These are phyloP conservation scores for Hippocampus guttulatus DNA, from an alignment of 2,113 vertebrate genomes.

Conservation along the genomic window DNA sequence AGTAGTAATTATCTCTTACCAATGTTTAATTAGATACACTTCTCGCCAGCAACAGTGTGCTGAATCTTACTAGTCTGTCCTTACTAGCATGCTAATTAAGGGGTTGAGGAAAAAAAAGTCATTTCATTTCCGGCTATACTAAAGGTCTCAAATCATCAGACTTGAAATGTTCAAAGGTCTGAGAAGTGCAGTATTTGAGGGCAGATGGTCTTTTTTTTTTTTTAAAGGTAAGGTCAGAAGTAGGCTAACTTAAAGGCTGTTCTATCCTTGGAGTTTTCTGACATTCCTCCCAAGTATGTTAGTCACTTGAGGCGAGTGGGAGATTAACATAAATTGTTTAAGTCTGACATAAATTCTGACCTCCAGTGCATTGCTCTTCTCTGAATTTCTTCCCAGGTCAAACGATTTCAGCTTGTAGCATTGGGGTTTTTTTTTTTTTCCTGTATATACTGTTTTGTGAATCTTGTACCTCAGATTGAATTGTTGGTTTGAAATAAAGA, in stretches of 20 bases:
- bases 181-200: conserved; percentile 41
- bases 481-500: conserved; percentile 71
- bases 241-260: conserved; percentile 19
- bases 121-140: conserved; percentile 44
- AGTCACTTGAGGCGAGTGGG: conserved; percentile 22
- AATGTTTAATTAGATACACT: conserved; percentile 60
- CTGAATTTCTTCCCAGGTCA: conserved; percentile 35
- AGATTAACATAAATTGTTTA: conserved; percentile 17
- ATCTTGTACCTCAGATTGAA: conserved; percentile 59
- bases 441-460: conserved; percentile 50
- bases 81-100: conserved; percentile 49
- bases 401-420: conserved; percentile 61
- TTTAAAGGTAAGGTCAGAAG: conserved; percentile 15
- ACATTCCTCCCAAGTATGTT: conserved; percentile 31
- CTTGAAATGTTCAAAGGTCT: conserved; percentile 51
- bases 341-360: conserved; percentile 17
- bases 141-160: conserved; percentile 56
- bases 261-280: conserved; percentile 35
- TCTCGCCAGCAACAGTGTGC: conserved; percentile 38
- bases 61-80: conserved; percentile 37
- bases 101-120: conserved; percentile 16
- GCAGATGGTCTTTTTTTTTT: conserved; percentile 15
- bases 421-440: conserved; percentile 51
- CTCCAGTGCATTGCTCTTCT: conserved; percentile 17
- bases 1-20: conserved; percentile 53